Conservation (phyloP, 2,797 vertebrate species). For the Gymnodraco acuticeps region DNA sequence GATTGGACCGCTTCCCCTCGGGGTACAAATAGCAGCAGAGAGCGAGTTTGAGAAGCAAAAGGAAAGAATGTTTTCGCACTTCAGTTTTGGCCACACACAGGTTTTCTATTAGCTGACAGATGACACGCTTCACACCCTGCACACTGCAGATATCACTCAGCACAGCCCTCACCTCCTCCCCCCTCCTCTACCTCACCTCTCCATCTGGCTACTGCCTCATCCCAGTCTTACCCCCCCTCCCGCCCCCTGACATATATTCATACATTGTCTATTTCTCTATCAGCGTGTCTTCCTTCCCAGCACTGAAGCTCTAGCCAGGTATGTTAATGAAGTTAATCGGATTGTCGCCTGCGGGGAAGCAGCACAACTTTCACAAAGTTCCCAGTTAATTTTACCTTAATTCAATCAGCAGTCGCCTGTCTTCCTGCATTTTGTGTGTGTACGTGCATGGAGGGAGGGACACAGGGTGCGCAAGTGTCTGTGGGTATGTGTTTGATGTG, state of each 20-base stretch:
- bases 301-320: slow-evolving; percentile 59
- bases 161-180: slow-evolving; percentile 37
- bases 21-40: slow-evolving; percentile 49
- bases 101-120: slow-evolving; percentile 76
- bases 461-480: neutral
- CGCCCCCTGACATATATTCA: slow-evolving; percentile 12
- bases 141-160: slow-evolving; percentile 80
- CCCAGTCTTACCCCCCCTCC: slow-evolving; percentile 48
- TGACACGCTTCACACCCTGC: slow-evolving; percentile 79
- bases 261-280: slow-evolving; percentile 47
- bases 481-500: slow-evolving; percentile 21
- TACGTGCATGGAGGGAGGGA: neutral
- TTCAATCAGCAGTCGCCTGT: slow-evolving; percentile 58
- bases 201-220: slow-evolving; percentile 64
- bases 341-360: slow-evolving; percentile 57
- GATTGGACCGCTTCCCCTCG: slow-evolving; percentile 46
- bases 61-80: slow-evolving; percentile 61
- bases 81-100: slow-evolving; percentile 58
- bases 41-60: slow-evolving; percentile 29
- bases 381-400: slow-evolving; percentile 63
- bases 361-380: slow-evolving; percentile 62
- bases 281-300: slow-evolving; percentile 33
- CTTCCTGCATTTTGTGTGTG: slow-evolving; percentile 12
- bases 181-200: slow-evolving; percentile 44
- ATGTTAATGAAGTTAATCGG: slow-evolving; percentile 71